A percentile compares a stretch with the other conserved stretches of the same genome.
phyloP scores from a whole-genome alignment of 2,888 invertebrate genomes.

The Cerastoderma edule region DNA sequence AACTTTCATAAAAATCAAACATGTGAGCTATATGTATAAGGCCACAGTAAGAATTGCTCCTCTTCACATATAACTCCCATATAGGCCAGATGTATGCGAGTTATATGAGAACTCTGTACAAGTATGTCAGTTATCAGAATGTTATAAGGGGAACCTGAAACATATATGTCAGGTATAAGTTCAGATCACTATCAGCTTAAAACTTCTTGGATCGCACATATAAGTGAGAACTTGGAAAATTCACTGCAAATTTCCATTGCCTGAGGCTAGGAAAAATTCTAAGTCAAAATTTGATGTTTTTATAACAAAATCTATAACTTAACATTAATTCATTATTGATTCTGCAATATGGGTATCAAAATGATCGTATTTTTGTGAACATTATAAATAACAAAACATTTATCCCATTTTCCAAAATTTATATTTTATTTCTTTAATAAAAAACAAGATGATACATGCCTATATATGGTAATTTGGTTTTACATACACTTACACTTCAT shows the following conservation, averaged over 20 bases:
- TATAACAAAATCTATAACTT: not conserved
- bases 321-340: not conserved
- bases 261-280: not conserved
- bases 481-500: too few relatives aligned
- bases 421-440: not conserved
- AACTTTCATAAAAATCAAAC: not conserved
- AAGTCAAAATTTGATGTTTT: not conserved
- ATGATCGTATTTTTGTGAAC: not conserved
- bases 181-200: too few relatives aligned
- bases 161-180: not conserved
- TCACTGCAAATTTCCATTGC: not conserved
- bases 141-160: not conserved
- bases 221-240: not conserved
- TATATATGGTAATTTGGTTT: not conserved
- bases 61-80: conserved; percentile 1
- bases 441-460: not conserved
- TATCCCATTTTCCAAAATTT: not conserved
- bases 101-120: too few relatives aligned
- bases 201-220: not conserved
- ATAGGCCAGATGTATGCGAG: too few relatives aligned
- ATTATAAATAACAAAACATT: not conserved
- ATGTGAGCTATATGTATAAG: conserved; percentile 1
- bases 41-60: not conserved
- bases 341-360: conserved; percentile 2
- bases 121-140: too few relatives aligned